Conservation (phyloP, 1,140 invertebrate genomes). For the Fragariocoptes setiger region DNA sequence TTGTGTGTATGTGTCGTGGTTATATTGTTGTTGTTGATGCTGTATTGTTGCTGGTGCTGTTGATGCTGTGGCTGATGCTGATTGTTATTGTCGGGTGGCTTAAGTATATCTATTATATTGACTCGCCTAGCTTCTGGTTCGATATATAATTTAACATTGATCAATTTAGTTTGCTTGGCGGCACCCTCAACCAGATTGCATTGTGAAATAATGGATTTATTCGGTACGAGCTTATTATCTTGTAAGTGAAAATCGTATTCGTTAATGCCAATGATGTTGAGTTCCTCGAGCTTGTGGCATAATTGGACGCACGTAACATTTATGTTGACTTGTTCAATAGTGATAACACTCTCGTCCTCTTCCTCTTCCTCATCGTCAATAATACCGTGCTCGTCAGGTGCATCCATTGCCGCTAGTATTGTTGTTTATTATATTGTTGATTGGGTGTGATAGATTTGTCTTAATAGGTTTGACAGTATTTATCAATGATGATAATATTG, state of each 20-base stretch:
- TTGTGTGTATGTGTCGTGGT: not conserved
- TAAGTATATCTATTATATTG: conserved; percentile 10
- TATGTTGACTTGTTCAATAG: conserved; percentile 8
- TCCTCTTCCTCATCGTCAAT: conserved; percentile 10
- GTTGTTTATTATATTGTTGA: too few relatives aligned
- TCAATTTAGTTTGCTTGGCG: conserved; percentile 6
- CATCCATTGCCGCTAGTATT: too few relatives aligned
- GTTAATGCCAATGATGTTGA: conserved; percentile 5
- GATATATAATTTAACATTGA: conserved; percentile 9
- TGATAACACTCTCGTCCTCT: conserved; percentile 6
- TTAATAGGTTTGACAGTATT: too few relatives aligned
- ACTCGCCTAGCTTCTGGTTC: conserved; percentile 6
- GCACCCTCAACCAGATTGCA: conserved; percentile 10
- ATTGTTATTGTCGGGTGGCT: conserved; percentile 8
- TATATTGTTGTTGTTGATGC: not conserved
- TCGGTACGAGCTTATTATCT: conserved; percentile 3
- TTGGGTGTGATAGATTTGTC: too few relatives aligned
- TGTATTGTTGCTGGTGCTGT: too few relatives aligned
- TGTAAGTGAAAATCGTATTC: conserved; percentile 9
- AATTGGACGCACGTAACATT: conserved; percentile 5
- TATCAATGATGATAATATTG: too few relatives aligned
- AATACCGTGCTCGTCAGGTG: too few relatives aligned
- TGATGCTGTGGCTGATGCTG: too few relatives aligned
- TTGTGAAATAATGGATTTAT: conserved; percentile 9
- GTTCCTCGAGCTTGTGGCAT: not conserved